phyloP scores from a whole-genome alignment of 2,888 invertebrate species.

The Trachelus tabidus region DNA sequence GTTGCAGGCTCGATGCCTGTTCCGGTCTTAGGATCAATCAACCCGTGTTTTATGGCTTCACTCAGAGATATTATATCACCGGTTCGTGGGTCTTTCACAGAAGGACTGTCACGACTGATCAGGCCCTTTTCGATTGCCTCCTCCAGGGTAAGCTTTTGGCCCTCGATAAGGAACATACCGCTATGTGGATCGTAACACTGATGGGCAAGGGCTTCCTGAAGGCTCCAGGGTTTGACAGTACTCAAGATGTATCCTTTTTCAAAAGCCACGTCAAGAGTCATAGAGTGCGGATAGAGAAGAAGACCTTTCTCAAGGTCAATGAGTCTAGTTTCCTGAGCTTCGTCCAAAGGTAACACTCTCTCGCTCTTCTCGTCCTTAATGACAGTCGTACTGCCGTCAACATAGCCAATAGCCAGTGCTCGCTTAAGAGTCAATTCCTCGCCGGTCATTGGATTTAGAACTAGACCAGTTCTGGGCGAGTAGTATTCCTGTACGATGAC shows the following conservation, averaged over 20 bases:
- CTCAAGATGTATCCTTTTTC: slow-evolving; percentile 85
- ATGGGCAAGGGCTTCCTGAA: slow-evolving; percentile 86
- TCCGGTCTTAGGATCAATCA: slow-evolving; percentile 85
- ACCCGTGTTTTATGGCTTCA: slow-evolving; percentile 81
- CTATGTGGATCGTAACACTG: slow-evolving; percentile 82
- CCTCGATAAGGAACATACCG: slow-evolving; percentile 78
- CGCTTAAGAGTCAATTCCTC: slow-evolving; percentile 79
- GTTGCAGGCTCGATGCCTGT: slow-evolving; percentile 80
- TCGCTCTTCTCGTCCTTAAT: slow-evolving; percentile 80
- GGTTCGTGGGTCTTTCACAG: slow-evolving; percentile 83
- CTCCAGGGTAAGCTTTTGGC: slow-evolving; percentile 76
- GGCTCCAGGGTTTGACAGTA: slow-evolving; percentile 82
- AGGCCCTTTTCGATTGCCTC: slow-evolving; percentile 80
- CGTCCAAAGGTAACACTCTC: slow-evolving; percentile 74
- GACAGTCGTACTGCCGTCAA: slow-evolving; percentile 78
- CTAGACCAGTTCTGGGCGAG: slow-evolving; percentile 76
- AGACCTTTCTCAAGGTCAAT: slow-evolving; percentile 78
- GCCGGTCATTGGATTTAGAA: slow-evolving; percentile 82
- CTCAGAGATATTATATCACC: slow-evolving; percentile 83
- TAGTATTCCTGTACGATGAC: slow-evolving; percentile 83
- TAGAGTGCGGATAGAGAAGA: slow-evolving; percentile 73
- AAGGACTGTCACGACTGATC: slow-evolving; percentile 81
- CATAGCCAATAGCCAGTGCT: slow-evolving; percentile 78
- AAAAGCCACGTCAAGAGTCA: slow-evolving; percentile 82
- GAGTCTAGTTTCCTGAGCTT: slow-evolving; percentile 77